Conservation (phyloP, 2,113 vertebrate species). For the Pao palembangensis region DNA sequence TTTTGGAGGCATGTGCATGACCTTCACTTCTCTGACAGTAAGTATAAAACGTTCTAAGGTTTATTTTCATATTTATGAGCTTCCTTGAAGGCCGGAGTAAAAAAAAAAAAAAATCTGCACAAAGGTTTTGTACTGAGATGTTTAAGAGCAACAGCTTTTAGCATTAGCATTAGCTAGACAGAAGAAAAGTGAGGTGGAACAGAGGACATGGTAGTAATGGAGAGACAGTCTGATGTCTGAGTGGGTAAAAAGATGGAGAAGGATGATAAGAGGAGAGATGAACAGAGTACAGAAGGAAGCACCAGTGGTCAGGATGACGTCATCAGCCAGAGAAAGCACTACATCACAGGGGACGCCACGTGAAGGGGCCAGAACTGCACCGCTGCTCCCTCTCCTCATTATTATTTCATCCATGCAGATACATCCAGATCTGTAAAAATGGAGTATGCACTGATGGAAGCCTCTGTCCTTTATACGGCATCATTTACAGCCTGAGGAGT, state of each 20-base stretch:
- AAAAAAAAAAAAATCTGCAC: no score
- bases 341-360: constrained; percentile 41
- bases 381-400: constrained; percentile 38
- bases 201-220: background rate
- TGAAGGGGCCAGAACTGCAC: constrained; percentile 14
- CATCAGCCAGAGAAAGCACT: constrained; percentile 16
- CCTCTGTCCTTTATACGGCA: no score
- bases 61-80: background rate
- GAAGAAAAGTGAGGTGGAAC: background rate
- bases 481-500: background rate
- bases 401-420: constrained; percentile 39
- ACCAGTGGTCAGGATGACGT: constrained; percentile 15
- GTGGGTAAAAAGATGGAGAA: background rate
- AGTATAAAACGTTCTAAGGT: constrained; percentile 49
- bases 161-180: background rate
- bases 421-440: background rate
- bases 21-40: constrained; percentile 95
- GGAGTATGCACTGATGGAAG: background rate
- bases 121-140: no score
- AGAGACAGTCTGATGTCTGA: background rate
- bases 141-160: background rate
- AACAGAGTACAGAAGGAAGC: constrained; percentile 1
- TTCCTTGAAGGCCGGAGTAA: no score
- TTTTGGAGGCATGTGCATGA: constrained; percentile 99
- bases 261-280: background rate